A percentile compares a stretch with the other conserved stretches of the same genome.
These are phyloP conservation scores for Tragelaphus scriptus DNA, from an alignment of 2,113 vertebrate genomes.

Conservation along the genomic window DNA sequence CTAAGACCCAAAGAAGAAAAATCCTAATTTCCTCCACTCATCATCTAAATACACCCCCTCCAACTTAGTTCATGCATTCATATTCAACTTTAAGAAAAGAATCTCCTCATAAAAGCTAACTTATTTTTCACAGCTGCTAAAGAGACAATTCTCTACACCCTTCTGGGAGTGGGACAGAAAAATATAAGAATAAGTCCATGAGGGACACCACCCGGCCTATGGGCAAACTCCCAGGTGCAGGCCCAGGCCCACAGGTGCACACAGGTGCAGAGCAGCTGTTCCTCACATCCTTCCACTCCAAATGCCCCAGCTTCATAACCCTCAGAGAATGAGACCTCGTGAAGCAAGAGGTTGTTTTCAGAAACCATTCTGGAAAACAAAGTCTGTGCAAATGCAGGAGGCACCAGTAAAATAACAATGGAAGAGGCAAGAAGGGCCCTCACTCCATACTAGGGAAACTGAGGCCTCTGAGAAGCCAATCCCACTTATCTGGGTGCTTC, in stretches of 20 bases:
- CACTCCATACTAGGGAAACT: background rate
- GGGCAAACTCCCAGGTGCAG: background rate
- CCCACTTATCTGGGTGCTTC: background rate
- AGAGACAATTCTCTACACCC: background rate
- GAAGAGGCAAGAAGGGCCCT: background rate
- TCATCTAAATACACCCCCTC: background rate
- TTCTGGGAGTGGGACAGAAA: slow-evolving; percentile 17
- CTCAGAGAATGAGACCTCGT: background rate
- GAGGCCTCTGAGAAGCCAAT: background rate
- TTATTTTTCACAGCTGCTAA: background rate
- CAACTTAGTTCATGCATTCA: background rate
- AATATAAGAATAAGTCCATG: background rate
- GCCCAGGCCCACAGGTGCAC: background rate
- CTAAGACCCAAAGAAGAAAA: background rate
- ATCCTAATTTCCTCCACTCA: background rate
- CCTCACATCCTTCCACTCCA: background rate
- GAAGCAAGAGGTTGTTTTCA: slow-evolving; percentile 30
- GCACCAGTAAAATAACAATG: background rate
- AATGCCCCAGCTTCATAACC: slow-evolving; percentile 1
- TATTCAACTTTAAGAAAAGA: background rate
- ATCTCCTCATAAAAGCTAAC: background rate
- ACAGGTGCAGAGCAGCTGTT: slow-evolving; percentile 29
- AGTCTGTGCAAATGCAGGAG: background rate
- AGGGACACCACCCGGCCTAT: background rate
- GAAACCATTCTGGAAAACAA: slow-evolving; percentile 33